Conservation (phyloP, 2,797 vertebrate species). For the Bradypus variegatus region DNA sequence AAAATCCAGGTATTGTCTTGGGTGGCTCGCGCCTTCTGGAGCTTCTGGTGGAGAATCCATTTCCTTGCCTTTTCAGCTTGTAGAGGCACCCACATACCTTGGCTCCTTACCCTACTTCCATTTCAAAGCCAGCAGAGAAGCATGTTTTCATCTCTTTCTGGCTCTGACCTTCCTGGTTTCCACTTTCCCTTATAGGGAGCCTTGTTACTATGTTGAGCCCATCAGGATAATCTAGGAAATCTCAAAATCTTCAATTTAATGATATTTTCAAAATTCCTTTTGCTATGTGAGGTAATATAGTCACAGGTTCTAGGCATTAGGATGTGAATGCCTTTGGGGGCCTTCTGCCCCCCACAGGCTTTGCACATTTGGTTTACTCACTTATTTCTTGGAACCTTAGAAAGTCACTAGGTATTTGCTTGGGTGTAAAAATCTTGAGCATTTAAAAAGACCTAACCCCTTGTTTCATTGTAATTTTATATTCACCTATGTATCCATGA, state of each 20-base stretch:
- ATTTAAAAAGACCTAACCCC: constrained; percentile 24
- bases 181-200: neutral
- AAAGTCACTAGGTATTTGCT: constrained; percentile 30
- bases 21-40: neutral
- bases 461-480: constrained; percentile 63
- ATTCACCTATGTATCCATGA: constrained; percentile 66
- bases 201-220: neutral
- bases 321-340: neutral
- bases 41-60: neutral
- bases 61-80: neutral
- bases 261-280: no score
- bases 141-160: neutral
- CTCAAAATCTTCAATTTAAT: neutral
- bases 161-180: neutral
- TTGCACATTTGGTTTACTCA: neutral
- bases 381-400: constrained; percentile 46
- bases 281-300: accelerated
- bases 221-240: neutral
- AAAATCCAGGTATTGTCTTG: neutral
- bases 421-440: constrained; percentile 39
- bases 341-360: no score
- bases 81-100: neutral
- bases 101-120: neutral
- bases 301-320: neutral
- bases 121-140: neutral